Conservation (phyloP, 2,888 invertebrate species). For the Scaptomyza parva region DNA sequence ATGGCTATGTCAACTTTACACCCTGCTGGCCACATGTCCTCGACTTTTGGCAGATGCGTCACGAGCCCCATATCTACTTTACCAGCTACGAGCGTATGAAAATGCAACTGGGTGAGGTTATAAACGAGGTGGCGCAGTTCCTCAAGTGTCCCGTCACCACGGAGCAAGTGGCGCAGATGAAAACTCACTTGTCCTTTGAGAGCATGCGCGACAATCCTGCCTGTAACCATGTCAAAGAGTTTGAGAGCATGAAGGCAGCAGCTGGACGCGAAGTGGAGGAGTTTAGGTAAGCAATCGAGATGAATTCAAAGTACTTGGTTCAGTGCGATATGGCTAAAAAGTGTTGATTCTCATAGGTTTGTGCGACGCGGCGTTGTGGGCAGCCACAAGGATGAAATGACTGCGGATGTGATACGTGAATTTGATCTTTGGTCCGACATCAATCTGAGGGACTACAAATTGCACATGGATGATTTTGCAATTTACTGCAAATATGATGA, state of each 20-base stretch:
- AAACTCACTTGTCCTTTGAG: slow-evolving; percentile 82
- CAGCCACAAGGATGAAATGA: slow-evolving; percentile 82
- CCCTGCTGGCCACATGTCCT: slow-evolving; percentile 83
- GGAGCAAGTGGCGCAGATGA: slow-evolving; percentile 66
- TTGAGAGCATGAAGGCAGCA: slow-evolving; percentile 82
- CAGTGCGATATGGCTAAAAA: slow-evolving; percentile 20
- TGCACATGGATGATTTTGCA: slow-evolving; percentile 76
- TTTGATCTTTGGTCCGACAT: slow-evolving; percentile 82
- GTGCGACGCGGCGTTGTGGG: slow-evolving; percentile 83
- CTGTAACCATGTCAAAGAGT: slow-evolving; percentile 82
- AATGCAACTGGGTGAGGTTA: slow-evolving; percentile 68
- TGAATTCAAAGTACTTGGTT: background rate
- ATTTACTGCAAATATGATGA: slow-evolving; percentile 73
- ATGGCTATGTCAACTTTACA: slow-evolving; percentile 79
- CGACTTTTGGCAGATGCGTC: slow-evolving; percentile 83
- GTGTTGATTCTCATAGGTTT: slow-evolving; percentile 68
- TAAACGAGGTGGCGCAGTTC: slow-evolving; percentile 75
- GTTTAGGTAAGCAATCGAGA: slow-evolving; percentile 69
- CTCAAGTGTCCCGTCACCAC: slow-evolving; percentile 55
- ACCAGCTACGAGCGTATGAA: slow-evolving; percentile 84
- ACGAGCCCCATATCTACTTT: slow-evolving; percentile 78
- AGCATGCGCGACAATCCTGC: slow-evolving; percentile 83
- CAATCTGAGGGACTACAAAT: slow-evolving; percentile 69
- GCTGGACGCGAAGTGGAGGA: slow-evolving; percentile 80
- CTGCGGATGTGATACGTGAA: slow-evolving; percentile 71